Base-by-base conservation (phyloP, 1,140 invertebrate genomes). In the Steinernema feltiae region DNA sequence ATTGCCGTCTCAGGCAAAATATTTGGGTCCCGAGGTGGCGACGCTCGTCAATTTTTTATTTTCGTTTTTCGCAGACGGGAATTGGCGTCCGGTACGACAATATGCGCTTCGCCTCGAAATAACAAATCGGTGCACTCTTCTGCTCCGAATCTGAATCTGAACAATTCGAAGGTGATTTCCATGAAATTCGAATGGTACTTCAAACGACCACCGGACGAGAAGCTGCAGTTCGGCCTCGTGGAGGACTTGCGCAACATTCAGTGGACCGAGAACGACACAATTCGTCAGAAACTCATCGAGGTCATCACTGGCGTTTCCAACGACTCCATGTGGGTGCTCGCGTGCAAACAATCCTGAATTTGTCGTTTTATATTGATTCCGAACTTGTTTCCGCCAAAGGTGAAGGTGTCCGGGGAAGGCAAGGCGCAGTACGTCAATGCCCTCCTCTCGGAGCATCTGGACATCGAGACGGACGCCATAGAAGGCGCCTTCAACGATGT, bases 351-450 rank as follows among this genome's bases (percentile, higher is more conserved):
- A 15, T 12, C 29, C 17, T 0, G 21, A 77, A 21, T 27, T 27
- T 24, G 21, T 24, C 3, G 30, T 75, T 76, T 32, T 31, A 80
- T 78, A n/a, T 30, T 63, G n/a, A 74, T 87, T 15, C 69, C 71
- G 46, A 86, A 88, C 79, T 88, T 91, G 53, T 91, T 95, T 82
- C 94, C 94, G 0, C 94, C 94, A 85, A 95, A 94, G 85, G 85
- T 96, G 0, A 93, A 94, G 88, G 91, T 94, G 0, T 92, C 92
- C 1, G 92, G 91, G 80, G 91, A 90, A 79, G 92, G 91, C 0
- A 91, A 90, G 21, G 89, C 91, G 0, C 89, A 89, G 70, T 88
- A 86, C 72, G 86, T 86, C 0, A 78, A 73, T 27, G 79, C 75
- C 1, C 79, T 80, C 0, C 75, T 80, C 15, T 32, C 41, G 2